phyloP scores from a whole-genome alignment of 1,140 invertebrate genomes.

The Anastrepha ludens region DNA sequence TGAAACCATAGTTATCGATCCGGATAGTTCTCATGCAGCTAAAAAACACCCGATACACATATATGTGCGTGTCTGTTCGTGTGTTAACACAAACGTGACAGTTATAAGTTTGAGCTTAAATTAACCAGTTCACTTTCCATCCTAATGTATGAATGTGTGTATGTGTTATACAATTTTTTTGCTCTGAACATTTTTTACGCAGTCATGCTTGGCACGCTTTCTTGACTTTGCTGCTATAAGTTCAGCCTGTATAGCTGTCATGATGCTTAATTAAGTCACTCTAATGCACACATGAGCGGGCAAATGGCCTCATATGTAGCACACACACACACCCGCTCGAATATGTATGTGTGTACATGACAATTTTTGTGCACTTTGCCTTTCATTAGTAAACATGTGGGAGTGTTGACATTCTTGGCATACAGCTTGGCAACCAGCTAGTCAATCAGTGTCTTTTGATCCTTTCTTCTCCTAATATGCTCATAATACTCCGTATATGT shows the following conservation, averaged over 20 bases:
- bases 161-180: neutral
- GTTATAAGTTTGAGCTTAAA: neutral
- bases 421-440: neutral
- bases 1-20: no score
- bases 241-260: slow-evolving; percentile 5
- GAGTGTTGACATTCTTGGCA: slow-evolving; percentile 10
- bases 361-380: neutral
- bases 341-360: neutral
- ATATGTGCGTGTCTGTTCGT: neutral
- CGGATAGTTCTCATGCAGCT: no score
- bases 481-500: no score
- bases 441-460: neutral
- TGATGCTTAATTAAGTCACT: slow-evolving; percentile 44
- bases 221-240: neutral
- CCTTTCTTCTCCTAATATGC: no score
- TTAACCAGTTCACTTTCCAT: neutral
- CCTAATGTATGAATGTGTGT: no score
- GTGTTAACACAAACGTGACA: neutral
- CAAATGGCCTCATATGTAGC: neutral
- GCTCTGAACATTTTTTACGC: neutral
- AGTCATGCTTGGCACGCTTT: slow-evolving; percentile 21
- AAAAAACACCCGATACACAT: no score
- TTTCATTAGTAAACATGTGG: neutral
- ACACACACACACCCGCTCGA: neutral
- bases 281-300: neutral